These are phyloP conservation scores for Prionchulus punctatus DNA, from an alignment of 2,888 invertebrate species.

Conservation along the genomic window DNA sequence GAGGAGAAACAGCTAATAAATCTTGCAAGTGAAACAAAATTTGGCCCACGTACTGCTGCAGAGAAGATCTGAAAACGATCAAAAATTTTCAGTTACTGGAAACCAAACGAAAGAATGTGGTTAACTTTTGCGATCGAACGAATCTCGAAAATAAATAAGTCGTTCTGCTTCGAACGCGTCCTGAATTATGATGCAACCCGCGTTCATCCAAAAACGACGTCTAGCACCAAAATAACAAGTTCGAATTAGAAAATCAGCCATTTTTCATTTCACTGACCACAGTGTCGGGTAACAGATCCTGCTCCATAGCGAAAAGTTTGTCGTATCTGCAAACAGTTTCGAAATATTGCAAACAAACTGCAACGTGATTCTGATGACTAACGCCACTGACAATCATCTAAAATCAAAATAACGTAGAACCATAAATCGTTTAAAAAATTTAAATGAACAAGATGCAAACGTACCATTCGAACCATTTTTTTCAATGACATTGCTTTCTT, in stretches of 20 bases:
- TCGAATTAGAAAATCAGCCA: slow-evolving; percentile 21
- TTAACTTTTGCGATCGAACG: slow-evolving; percentile 41
- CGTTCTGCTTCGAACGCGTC: slow-evolving; percentile 41
- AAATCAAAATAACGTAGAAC: no score
- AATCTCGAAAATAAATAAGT: slow-evolving; percentile 44
- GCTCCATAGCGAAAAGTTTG: slow-evolving; percentile 40
- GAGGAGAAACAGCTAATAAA: slow-evolving; percentile 38
- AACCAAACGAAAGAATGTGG: slow-evolving; percentile 13
- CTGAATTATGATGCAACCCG: slow-evolving; percentile 38
- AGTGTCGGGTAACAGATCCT: slow-evolving; percentile 37
- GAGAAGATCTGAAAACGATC: slow-evolving; percentile 28
- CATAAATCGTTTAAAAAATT: background rate
- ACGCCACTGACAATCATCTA: slow-evolving; percentile 39
- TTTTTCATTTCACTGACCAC: slow-evolving; percentile 26
- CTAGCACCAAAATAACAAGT: slow-evolving; percentile 16
- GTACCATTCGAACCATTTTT: slow-evolving; percentile 38
- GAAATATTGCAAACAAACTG: slow-evolving; percentile 40
- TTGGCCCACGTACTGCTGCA: slow-evolving; percentile 38
- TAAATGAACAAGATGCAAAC: slow-evolving; percentile 12
- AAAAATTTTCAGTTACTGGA: slow-evolving; percentile 5
- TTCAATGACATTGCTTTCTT: slow-evolving; percentile 34
- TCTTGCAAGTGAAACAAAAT: slow-evolving; percentile 40
- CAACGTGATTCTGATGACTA: slow-evolving; percentile 35
- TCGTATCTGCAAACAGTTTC: slow-evolving; percentile 43
- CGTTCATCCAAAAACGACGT: slow-evolving; percentile 40